Evolutionary conservation across 2,797 vertebrate species (phyloP).

Genomic region (Falco cherrug): DNA sequence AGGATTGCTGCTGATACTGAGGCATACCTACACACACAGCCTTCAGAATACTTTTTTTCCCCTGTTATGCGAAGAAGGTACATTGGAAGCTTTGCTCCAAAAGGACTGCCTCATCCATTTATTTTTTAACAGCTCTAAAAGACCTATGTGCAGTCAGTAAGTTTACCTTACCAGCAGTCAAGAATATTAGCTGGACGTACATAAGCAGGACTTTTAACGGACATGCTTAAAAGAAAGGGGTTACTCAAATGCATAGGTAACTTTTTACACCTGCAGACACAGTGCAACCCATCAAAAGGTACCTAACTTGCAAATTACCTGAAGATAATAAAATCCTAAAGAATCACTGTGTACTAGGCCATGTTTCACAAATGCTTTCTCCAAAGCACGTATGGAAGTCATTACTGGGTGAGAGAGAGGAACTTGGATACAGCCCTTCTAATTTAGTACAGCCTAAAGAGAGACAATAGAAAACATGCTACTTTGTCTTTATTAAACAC

Average conservation of each 20-base stretch:
- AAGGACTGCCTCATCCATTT: too few relatives aligned
- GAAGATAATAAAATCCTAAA: not conserved
- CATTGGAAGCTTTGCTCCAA: not conserved
- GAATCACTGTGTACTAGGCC: not conserved
- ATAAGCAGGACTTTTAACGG: not conserved
- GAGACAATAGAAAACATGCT: not conserved
- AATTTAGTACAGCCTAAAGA: not conserved
- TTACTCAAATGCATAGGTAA: not conserved
- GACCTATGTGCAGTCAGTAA: not conserved
- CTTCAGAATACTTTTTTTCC: not conserved
- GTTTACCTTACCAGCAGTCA: not conserved
- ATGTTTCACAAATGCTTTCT: not conserved
- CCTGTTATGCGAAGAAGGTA: not conserved
- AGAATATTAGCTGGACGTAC: not conserved
- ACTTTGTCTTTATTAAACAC: not conserved
- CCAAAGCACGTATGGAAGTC: not conserved
- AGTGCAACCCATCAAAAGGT: not conserved
- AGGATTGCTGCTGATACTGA: not conserved
- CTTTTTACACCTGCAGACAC: not conserved
- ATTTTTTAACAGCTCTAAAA: not conserved
- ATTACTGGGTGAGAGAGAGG: not conserved
- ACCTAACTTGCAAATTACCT: not conserved
- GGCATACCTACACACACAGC: rapidly evolving
- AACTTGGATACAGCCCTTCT: not conserved
- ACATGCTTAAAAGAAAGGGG: not conserved